phyloP scores from a whole-genome alignment of 2,888 invertebrate genomes.

The Morpho helenor region DNA sequence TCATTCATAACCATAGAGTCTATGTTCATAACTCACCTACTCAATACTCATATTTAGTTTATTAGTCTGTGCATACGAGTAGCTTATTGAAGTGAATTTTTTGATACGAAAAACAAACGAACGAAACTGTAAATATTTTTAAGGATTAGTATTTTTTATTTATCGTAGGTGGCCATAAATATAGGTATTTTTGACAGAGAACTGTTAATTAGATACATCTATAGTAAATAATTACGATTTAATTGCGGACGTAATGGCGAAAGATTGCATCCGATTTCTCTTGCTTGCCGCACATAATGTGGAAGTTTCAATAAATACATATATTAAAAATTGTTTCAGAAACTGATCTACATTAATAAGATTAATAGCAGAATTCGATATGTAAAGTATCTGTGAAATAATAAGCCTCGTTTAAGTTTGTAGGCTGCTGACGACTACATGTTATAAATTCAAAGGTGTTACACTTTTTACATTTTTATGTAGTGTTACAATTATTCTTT shows the following conservation, averaged over 20 bases:
- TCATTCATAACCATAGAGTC: too few species aligned
- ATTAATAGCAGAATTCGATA: conserved; percentile 12
- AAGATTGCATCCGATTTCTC: conserved; percentile 42
- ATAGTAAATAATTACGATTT: too few species aligned
- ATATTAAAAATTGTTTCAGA: conserved; percentile 20
- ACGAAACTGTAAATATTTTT: conserved; percentile 1
- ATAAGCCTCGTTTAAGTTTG: conserved; percentile 19
- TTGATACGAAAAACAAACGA: conserved; percentile 16
- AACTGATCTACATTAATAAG: conserved; percentile 1
- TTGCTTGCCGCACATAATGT: conserved; percentile 49
- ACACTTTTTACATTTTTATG: too few species aligned
- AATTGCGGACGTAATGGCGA: conserved; percentile 8
- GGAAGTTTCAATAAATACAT: conserved; percentile 8
- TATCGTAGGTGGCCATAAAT: background rate
- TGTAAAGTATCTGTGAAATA: conserved; percentile 7
- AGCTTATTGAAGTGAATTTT: conserved; percentile 10
- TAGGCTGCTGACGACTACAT: conserved; percentile 26
- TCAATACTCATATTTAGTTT: too few species aligned
- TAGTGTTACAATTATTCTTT: too few species aligned
- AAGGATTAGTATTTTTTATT: too few species aligned
- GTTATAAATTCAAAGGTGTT: conserved; percentile 4
- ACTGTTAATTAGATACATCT: too few species aligned
- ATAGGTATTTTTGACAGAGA: too few species aligned
- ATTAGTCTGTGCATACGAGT: too few species aligned
- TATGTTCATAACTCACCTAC: too few species aligned